Base-by-base conservation (phyloP, 2,888 invertebrate species). In the Danaus chrysippus region DNA sequence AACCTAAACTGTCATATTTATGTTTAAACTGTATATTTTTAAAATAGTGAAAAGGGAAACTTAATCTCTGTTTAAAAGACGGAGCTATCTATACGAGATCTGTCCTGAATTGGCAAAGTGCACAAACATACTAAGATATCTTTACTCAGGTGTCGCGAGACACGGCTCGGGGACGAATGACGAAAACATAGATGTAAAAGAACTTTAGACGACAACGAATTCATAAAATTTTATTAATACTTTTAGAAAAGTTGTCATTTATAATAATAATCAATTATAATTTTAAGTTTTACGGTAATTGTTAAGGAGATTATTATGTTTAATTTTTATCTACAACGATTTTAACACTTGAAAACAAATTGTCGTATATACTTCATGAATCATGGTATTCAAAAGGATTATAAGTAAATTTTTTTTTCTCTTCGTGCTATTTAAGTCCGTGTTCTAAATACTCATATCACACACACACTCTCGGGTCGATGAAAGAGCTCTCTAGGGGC, bases 401-500 rank as follows among this genome's bases (percentile, higher is more conserved):
- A n/a, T n/a, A 46, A 46, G 23, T 58, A 54, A 49, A 56, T 42
- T 43, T 34, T 13, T 43, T 23, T 55, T 17, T 42, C 63, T 12
- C 42, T 62, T 61, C 57, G 58, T 53, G 49, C 49, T 59, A 58
- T 57, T 43, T 55, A 10, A 10, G 13, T 74, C 63, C 15, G 13
- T 52, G 68, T 58, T 17, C 54, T 61, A 53, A 63, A 54, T 49
- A 46, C 68, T 68, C 64, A 67, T 70, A 67, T 67, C 73, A 73
- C 76, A 79, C 77, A 77, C 72, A 73, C 74, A 75, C 75, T 71
- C 71, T 66, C 68, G 65, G 70, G 56, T 69, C 76, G 77, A 73
- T 86, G 84, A 86, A 84, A 86, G 81, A 78, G 78, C 79, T 79
- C 85, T 84, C 83, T 67, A 67, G 79, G 79, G 86, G 81, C 82